Evolutionary conservation across 2,888 invertebrate species (phyloP), one percentile per base, ranked within the genome.

Genomic region (Mythimna vitellina): DNA sequence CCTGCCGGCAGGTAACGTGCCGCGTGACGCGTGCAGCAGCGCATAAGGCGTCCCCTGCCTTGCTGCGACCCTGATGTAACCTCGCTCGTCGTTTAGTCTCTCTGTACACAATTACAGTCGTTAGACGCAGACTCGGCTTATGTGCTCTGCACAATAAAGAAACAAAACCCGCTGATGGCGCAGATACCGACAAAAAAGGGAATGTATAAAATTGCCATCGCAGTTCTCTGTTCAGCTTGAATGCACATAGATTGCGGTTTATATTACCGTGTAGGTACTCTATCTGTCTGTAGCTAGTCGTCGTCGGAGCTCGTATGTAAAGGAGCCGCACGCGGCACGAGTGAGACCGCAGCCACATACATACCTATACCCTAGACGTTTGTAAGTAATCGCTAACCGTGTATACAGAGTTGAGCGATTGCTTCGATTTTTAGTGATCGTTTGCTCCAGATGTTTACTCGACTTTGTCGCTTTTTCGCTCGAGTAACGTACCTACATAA

Each of bases 111-210:
- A 42, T 54, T 51, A 51, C 29, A 51, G 14, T 56, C 57, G 57
- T 51, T 77, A 62, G 42, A 12, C 25, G n/a, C 49, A 62, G 46
- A 51, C 42, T 14, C 35, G 54, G 54, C 65, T 53, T 35, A n/a
- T 22, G 22, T 17, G 57, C 60, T 38, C 56, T 17, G 38, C 38
- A 53, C 54, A 60, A 38, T 61, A 76, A 53, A 76, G 20, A 56
- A 57, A 81, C 65, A 76, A 76, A 76, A 61, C 69, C 46, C 62
- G 32, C 38, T 65, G 70, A 65, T 57, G 76, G 49, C 77, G 61
- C 64, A 63, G 61, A 65, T 54, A 65, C 12, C 22, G 49, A 69
- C 81, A 57, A 65, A 80, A 77, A 76, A 69, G 46, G 54, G 57
- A 69, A 62, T 53, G 65, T 53, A 62, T 75, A 53, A 62, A 53